Conservation (phyloP, 2,888 invertebrate species). For the Melieria crassipennis region DNA sequence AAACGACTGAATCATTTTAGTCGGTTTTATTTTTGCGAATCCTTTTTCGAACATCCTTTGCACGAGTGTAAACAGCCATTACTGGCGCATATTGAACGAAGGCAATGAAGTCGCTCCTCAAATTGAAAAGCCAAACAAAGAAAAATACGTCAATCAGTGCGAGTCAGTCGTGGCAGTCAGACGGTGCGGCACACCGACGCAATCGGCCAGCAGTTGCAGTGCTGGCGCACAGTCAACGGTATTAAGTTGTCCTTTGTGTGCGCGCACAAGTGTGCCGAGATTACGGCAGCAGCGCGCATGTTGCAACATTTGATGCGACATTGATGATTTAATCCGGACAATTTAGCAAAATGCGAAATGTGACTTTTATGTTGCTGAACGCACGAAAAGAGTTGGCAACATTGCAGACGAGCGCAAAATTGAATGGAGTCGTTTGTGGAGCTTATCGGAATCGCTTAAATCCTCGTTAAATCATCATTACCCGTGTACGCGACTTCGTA, state of each 20-base stretch:
- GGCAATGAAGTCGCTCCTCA: slow-evolving; percentile 17
- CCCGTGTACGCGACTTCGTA: slow-evolving; percentile 7
- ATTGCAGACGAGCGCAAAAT: background rate
- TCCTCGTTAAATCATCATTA: slow-evolving; percentile 37
- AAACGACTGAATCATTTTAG: too few relatives aligned
- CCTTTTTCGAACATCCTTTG: background rate
- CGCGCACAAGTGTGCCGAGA: slow-evolving; percentile 26
- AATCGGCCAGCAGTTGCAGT: too few relatives aligned
- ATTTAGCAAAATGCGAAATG: slow-evolving; percentile 35
- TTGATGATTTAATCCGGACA: slow-evolving; percentile 43
- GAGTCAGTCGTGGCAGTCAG: slow-evolving; percentile 20
- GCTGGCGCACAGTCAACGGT: slow-evolving; percentile 14
- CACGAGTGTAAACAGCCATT: background rate
- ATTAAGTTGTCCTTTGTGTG: slow-evolving; percentile 44
- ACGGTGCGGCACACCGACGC: slow-evolving; percentile 13
- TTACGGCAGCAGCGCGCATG: slow-evolving; percentile 23
- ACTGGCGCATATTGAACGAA: slow-evolving; percentile 19
- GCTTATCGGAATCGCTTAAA: slow-evolving; percentile 32
- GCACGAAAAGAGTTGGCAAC: background rate
- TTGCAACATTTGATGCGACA: slow-evolving; percentile 42
- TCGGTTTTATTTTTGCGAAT: background rate
- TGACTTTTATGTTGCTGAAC: slow-evolving; percentile 29
- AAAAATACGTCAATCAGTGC: slow-evolving; percentile 47
- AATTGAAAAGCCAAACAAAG: slow-evolving; percentile 41
- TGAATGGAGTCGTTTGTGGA: slow-evolving; percentile 20